A percentile compares a stretch with the other conserved stretches of the same genome.
Conservation (phyloP, 2,888 invertebrate species). For the Zhengitettix transpicula region DNA sequence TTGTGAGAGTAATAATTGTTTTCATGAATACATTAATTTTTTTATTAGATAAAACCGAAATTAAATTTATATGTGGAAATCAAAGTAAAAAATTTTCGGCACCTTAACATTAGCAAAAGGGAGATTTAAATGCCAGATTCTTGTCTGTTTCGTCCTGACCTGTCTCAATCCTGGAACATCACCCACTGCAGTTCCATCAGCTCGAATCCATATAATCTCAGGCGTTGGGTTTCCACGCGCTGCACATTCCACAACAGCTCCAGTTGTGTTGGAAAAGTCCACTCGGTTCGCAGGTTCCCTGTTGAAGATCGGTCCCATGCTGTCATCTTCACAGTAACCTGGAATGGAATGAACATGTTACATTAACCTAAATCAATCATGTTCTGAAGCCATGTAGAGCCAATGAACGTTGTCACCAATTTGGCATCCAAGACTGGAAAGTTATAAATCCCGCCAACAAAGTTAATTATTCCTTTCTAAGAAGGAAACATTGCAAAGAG, state of each 20-base stretch:
- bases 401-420: too few relatives aligned
- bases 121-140: background rate
- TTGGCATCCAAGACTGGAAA: too few relatives aligned
- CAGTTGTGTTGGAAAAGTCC: slow-evolving; percentile 87
- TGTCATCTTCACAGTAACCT: slow-evolving; percentile 46
- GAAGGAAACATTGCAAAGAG: too few relatives aligned
- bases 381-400: too few relatives aligned
- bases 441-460: too few relatives aligned
- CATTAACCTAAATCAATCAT: too few relatives aligned
- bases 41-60: too few relatives aligned
- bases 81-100: background rate
- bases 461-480: too few relatives aligned
- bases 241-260: slow-evolving; percentile 82
- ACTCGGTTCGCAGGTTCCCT: slow-evolving; percentile 82
- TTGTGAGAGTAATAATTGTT: too few relatives aligned
- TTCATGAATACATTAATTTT: too few relatives aligned
- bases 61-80: background rate
- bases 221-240: slow-evolving; percentile 81
- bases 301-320: slow-evolving; percentile 79
- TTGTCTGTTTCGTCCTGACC: slow-evolving; percentile 30
- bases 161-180: slow-evolving; percentile 78
- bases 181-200: slow-evolving; percentile 79
- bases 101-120: too few relatives aligned
- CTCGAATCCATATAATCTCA: slow-evolving; percentile 83
- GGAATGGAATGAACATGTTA: background rate